phyloP scores from a whole-genome alignment of 2,888 invertebrate species.

The Trissolcus brochymenae region DNA sequence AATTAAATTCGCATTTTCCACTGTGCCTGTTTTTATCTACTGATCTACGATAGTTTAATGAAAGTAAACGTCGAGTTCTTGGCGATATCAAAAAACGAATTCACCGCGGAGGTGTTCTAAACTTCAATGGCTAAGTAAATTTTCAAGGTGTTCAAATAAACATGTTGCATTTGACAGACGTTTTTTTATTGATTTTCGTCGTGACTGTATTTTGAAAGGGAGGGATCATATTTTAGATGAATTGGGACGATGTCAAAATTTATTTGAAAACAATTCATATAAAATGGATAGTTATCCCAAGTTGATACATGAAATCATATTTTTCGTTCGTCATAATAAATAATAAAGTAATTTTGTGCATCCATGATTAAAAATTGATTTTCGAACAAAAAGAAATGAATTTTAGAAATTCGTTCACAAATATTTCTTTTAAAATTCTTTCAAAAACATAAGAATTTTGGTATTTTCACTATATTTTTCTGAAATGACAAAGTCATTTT shows the following conservation, averaged over 20 bases:
- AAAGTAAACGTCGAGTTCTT: neutral
- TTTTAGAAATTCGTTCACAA: no score
- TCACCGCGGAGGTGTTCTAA: neutral
- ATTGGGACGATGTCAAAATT: conserved; percentile 35
- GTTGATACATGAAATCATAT: conserved; percentile 43
- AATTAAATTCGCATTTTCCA: conserved; percentile 7
- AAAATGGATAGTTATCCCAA: conserved; percentile 37
- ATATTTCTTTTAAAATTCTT: no score
- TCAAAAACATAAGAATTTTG: no score
- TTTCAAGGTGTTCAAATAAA: conserved; percentile 23
- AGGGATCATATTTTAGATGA: conserved; percentile 31
- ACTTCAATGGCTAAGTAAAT: no score
- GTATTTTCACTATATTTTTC: no score
- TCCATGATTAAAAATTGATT: no score
- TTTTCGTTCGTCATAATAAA: no score
- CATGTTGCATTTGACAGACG: conserved; percentile 31
- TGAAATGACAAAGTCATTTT: no score
- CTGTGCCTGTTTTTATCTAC: neutral
- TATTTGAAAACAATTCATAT: conserved; percentile 29
- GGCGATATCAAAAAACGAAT: neutral
- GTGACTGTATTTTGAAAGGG: conserved; percentile 9
- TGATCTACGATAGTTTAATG: conserved; percentile 1
- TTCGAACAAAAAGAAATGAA: no score
- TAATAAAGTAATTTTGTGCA: no score
- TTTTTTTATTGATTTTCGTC: conserved; percentile 30